Percentiles rank a stretch among this genome's conserved stretches.
phyloP scores from a whole-genome alignment of 1,140 invertebrate species.

The Gonioctena quinquepunctata region DNA sequence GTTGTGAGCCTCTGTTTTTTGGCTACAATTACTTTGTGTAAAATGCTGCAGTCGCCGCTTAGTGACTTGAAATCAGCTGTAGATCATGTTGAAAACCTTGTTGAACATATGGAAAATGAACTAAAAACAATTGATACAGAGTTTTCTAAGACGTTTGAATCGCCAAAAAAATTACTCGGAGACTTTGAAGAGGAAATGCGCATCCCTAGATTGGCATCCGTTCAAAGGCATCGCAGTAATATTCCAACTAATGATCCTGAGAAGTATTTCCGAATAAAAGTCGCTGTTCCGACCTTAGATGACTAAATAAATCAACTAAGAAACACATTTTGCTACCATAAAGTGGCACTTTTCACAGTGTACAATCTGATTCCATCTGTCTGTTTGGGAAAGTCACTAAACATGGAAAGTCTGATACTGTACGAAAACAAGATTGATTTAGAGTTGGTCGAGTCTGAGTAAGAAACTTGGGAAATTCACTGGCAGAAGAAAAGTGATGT shows the following conservation, averaged over 20 bases:
- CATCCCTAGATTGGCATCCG: not conserved
- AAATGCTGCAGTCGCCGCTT: not conserved
- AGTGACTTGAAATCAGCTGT: not conserved
- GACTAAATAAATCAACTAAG: not conserved
- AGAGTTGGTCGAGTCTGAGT: not conserved
- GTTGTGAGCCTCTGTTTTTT: not conserved
- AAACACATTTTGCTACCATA: not conserved
- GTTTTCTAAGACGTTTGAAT: too few relatives aligned
- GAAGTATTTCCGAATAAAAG: not conserved
- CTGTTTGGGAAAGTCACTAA: not conserved
- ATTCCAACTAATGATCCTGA: not conserved
- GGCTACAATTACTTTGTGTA: not conserved
- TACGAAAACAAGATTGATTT: not conserved
- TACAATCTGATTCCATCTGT: not conserved
- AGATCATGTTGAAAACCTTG: not conserved
- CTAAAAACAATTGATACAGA: too few relatives aligned
- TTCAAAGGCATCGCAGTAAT: not conserved
- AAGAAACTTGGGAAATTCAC: not conserved
- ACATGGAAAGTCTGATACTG: not conserved
- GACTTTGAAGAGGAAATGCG: not conserved
- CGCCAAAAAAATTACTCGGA: not conserved
- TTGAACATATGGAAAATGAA: too few relatives aligned
- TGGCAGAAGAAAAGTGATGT: not conserved
- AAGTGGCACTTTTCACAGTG: not conserved
- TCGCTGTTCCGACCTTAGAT: not conserved